Conservation (phyloP, 2,888 invertebrate genomes). For the Drosophila picticornis region DNA sequence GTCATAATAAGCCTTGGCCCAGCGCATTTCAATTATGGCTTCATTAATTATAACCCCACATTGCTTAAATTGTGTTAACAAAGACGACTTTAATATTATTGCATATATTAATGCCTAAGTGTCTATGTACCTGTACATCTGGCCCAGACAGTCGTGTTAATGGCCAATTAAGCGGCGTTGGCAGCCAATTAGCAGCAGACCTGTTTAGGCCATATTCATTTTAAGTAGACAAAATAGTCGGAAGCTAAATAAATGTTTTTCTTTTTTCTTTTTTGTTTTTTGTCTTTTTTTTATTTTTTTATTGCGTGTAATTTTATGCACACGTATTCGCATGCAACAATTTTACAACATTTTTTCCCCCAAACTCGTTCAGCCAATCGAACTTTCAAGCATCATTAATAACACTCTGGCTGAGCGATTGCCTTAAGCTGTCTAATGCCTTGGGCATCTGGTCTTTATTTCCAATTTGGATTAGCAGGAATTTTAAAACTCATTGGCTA, state of each 20-base stretch:
- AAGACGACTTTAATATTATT: constrained; percentile 48
- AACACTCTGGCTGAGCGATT: background rate
- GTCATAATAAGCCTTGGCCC: constrained; percentile 55
- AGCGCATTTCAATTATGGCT: constrained; percentile 70
- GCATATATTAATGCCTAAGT: constrained; percentile 1
- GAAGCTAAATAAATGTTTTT: constrained; percentile 19
- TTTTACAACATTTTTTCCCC: constrained; percentile 2
- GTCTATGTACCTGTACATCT: constrained; percentile 10
- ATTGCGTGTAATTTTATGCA: constrained; percentile 1
- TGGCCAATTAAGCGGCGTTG: constrained; percentile 68
- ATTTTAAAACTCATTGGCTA: background rate
- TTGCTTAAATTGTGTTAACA: constrained; percentile 76
- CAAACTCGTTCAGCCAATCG: constrained; percentile 7
- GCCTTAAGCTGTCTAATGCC: background rate
- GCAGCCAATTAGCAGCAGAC: constrained; percentile 61
- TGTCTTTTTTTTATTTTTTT: background rate
- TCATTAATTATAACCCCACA: constrained; percentile 65
- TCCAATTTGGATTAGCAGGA: background rate
- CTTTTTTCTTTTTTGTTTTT: background rate
- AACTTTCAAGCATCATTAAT: background rate
- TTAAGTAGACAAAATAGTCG: constrained; percentile 10
- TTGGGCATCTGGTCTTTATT: background rate
- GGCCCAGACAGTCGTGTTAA: constrained; percentile 61
- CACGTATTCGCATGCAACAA: constrained; percentile 16
- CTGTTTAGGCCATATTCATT: constrained; percentile 1